Evolutionary conservation across 2,888 invertebrate genomes (phyloP).

Genomic region (Abscondita cerata): DNA sequence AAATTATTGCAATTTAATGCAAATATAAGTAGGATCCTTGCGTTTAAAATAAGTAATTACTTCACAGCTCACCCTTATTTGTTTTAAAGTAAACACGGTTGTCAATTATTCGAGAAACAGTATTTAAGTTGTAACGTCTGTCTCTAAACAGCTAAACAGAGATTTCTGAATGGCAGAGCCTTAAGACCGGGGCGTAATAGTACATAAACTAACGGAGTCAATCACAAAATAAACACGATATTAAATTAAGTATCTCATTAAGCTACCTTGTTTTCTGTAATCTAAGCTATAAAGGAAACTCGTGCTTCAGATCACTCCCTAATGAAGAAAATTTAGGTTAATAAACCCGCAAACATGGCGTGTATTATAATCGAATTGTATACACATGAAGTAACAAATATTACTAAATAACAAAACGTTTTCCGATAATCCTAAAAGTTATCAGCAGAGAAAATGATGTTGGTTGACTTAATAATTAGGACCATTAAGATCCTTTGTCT

Average conservation of each 20-base stretch:
- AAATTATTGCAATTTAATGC: too few species aligned
- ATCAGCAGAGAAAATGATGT: constrained; percentile 30
- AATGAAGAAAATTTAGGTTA: constrained; percentile 16
- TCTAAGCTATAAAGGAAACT: constrained; percentile 21
- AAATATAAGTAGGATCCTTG: too few species aligned
- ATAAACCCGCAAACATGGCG: constrained; percentile 18
- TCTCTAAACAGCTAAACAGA: too few species aligned
- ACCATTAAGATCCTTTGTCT: constrained; percentile 34
- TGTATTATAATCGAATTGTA: constrained; percentile 21
- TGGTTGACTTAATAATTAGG: constrained; percentile 34
- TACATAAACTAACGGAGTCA: constrained; percentile 6
- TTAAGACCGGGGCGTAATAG: neutral
- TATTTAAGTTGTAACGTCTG: too few species aligned
- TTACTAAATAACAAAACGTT: constrained; percentile 32
- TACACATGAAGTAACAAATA: constrained; percentile 18
- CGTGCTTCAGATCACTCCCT: constrained; percentile 16
- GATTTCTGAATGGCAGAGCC: too few species aligned
- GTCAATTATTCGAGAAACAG: too few species aligned
- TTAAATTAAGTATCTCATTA: constrained; percentile 28
- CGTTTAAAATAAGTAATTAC: too few species aligned
- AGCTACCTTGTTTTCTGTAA: constrained; percentile 14
- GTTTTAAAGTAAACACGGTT: too few species aligned
- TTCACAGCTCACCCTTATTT: too few species aligned
- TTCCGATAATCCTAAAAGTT: constrained; percentile 33
- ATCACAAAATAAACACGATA: constrained; percentile 24